Evolutionary conservation across 2,888 invertebrate species (phyloP), one percentile per base, ranked within the genome.

Genomic region (Amitus sp.): DNA sequence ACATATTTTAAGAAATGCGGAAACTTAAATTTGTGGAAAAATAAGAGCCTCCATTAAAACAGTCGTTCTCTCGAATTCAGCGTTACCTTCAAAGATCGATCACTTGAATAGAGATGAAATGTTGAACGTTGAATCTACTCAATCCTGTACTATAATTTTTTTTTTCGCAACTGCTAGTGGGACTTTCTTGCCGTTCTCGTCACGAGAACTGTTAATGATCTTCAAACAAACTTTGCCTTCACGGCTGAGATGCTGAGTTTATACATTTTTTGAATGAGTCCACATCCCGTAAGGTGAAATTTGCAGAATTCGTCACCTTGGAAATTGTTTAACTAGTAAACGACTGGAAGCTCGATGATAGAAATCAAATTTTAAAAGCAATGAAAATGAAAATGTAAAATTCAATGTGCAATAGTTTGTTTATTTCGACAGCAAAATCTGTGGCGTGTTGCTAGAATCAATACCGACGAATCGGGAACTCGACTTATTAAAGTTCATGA

Each of bases 161-260:
- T 51, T 58, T 57, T 46, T 43, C 54, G 30, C 51, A 37, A 48
- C 47, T 37, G 52, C 48, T 46, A 54, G 34, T 4, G 45, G 37
- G 43, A 45, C 50, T 51, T 51, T 47, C 60, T 55, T 54, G 54
- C 47, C 46, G 49, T 62, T 51, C 61, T 65, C 65, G 70, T 71
- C 67, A 69, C 57, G 63, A 71, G 70, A 71, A 71, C 71, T 54
- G 73, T 74, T 77, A 77, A 77, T 75, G 77, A 77, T 77, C 75
- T 77, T 70, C 76, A 77, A 77, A 77, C 76, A 76, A 71, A 67
- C 60, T 62, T 50, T 49, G 49, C 47, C 63, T 63, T 57, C 46
- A 62, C 57, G 62, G 49, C 9, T 33, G 27, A 34, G 47, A 54
- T 54, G 47, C 50, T 46, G 23, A 30, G 52, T 20, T 45, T 45